Percentiles rank a stretch among this genome's conserved stretches.
phyloP scores from a whole-genome alignment of 2,888 invertebrate species.

The Pycnomerus fuliginosus region DNA sequence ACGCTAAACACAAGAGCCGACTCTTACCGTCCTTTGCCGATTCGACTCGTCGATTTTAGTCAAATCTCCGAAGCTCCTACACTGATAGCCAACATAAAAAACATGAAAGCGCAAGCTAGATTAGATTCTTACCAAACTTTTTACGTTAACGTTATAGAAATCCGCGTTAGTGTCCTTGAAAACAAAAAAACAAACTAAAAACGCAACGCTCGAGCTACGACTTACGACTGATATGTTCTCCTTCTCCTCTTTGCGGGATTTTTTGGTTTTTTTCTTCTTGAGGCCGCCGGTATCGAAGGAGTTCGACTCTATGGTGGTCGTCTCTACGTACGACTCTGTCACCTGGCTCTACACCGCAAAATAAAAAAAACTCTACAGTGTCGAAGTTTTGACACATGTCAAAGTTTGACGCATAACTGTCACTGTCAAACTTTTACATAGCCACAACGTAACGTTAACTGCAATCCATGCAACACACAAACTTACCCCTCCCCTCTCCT shows the following conservation, averaged over 20 bases:
- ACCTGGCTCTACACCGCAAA: slow-evolving; percentile 48
- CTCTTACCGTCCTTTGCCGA: slow-evolving; percentile 28
- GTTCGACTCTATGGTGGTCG: slow-evolving; percentile 42
- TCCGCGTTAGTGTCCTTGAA: slow-evolving; percentile 49
- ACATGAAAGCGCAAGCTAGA: slow-evolving; percentile 26
- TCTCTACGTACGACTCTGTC: slow-evolving; percentile 48
- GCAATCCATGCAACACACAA: no score
- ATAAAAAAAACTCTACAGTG: slow-evolving; percentile 27
- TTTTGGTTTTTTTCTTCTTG: slow-evolving; percentile 63
- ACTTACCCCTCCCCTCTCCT: no score
- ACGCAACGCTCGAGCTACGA: slow-evolving; percentile 30
- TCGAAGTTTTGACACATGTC: background rate
- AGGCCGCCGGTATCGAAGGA: slow-evolving; percentile 36
- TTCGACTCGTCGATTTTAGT: slow-evolving; percentile 58
- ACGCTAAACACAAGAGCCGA: slow-evolving; percentile 9
- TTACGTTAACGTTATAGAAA: slow-evolving; percentile 64
- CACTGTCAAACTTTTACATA: slow-evolving; percentile 48
- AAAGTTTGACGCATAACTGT: slow-evolving; percentile 3
- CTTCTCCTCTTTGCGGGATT: slow-evolving; percentile 63
- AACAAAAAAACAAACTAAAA: slow-evolving; percentile 20
- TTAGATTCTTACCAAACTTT: slow-evolving; percentile 60
- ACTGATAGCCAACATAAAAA: slow-evolving; percentile 49
- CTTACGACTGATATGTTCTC: slow-evolving; percentile 70
- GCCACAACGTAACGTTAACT: no score
- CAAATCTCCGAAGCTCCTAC: slow-evolving; percentile 64